Evolutionary conservation across 2,888 invertebrate species (phyloP).

Genomic region (Dascillus cervinus): DNA sequence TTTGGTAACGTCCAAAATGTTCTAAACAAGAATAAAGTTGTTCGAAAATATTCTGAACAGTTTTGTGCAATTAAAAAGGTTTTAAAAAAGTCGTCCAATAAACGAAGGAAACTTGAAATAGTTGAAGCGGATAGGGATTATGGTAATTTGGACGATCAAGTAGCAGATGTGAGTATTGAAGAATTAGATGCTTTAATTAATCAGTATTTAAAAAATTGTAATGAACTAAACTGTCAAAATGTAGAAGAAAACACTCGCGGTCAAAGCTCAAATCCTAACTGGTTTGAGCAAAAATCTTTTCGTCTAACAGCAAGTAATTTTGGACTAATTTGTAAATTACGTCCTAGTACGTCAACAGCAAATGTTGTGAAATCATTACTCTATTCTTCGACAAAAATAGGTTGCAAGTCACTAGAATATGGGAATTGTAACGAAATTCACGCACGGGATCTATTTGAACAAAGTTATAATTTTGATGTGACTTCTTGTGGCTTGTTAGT

Average conservation of each 20-base stretch:
- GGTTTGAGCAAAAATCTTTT: too few species aligned
- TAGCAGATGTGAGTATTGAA: constrained; percentile 1
- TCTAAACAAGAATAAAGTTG: constrained; percentile 1
- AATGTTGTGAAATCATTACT: constrained; percentile 1
- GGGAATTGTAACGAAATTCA: constrained; percentile 1
- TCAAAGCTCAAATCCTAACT: too few species aligned
- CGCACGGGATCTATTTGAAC: neutral
- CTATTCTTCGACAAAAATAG: too few species aligned
- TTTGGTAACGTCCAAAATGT: constrained; percentile 2
- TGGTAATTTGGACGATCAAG: neutral
- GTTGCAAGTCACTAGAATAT: neutral
- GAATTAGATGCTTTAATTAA: too few species aligned
- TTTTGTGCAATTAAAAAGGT: neutral
- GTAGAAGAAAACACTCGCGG: too few species aligned
- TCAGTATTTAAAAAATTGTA: too few species aligned
- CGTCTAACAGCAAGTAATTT: constrained; percentile 3
- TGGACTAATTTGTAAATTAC: constrained; percentile 4
- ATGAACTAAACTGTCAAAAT: too few species aligned
- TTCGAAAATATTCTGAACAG: constrained; percentile 2
- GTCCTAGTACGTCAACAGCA: constrained; percentile 3
- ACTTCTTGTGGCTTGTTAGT: too few species aligned
- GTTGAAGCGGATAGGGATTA: constrained; percentile 1
- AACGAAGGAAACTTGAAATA: too few species aligned
- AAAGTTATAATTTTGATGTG: too few species aligned
- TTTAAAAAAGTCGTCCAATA: too few species aligned